Conservation (phyloP, 1,140 invertebrate species). For the Lerema accius region DNA sequence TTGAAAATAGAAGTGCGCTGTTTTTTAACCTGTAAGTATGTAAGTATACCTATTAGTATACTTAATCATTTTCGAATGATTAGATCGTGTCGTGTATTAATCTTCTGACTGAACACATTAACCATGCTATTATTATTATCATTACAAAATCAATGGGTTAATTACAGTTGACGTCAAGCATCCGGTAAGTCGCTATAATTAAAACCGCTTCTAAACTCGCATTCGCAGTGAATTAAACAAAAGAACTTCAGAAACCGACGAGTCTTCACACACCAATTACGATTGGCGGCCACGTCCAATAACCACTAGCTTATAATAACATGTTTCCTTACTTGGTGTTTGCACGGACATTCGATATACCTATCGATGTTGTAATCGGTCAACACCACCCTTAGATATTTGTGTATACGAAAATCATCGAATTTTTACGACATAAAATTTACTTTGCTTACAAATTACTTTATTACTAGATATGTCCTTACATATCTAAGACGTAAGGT, state of each 20-base stretch:
- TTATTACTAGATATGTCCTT: too few species aligned
- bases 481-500: too few species aligned
- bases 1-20: too few species aligned
- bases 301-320: constrained; percentile 4
- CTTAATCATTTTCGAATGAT: too few species aligned
- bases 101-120: not conserved
- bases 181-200: constrained; percentile 11
- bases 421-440: too few species aligned
- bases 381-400: too few species aligned
- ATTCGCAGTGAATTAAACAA: constrained; percentile 2
- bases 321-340: constrained; percentile 10
- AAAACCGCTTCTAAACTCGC: constrained; percentile 8
- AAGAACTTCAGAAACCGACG: not conserved
- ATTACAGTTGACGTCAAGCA: constrained; percentile 20
- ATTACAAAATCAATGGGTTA: constrained; percentile 11
- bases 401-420: too few species aligned
- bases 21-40: too few species aligned
- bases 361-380: not conserved
- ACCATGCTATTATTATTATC: not conserved
- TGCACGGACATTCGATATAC: constrained; percentile 11
- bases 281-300: constrained; percentile 38
- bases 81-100: too few species aligned
- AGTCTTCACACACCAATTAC: constrained; percentile 40
- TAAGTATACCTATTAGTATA: too few species aligned
- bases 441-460: too few species aligned